Evolutionary conservation across 2,113 vertebrate genomes (phyloP).

Genomic region (Struthio camelus): DNA sequence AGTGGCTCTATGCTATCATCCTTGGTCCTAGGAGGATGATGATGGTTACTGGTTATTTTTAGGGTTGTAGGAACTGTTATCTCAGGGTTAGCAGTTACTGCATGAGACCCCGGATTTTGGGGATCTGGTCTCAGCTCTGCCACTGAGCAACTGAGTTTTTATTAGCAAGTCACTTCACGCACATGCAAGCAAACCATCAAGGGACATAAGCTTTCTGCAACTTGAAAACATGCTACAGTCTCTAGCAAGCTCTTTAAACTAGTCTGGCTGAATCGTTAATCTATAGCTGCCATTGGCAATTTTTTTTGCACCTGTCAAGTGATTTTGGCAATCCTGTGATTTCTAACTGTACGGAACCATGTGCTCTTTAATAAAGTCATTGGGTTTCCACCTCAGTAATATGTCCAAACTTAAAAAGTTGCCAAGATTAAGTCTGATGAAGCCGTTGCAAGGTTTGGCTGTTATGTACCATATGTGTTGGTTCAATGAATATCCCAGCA

Average conservation of each 20-base stretch:
- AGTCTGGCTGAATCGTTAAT: background rate
- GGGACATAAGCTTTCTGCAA: background rate
- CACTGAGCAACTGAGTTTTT: background rate
- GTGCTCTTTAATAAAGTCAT: background rate
- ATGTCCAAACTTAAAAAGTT: background rate
- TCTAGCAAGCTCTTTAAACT: background rate
- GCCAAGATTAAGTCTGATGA: background rate
- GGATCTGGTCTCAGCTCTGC: background rate
- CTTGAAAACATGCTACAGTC: background rate
- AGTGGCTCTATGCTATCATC: constrained; percentile 80
- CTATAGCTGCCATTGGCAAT: background rate
- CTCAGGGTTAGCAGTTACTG: background rate
- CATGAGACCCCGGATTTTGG: background rate
- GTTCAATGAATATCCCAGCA: background rate
- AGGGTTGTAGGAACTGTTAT: background rate
- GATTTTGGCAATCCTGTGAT: background rate
- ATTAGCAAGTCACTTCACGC: background rate
- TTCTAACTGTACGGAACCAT: background rate
- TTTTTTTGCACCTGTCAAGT: background rate
- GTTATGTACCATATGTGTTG: background rate
- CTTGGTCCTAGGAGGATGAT: constrained; percentile 77
- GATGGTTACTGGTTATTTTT: background rate
- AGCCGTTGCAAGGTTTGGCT: background rate
- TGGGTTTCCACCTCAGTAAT: accelerated
- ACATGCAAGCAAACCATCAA: background rate